phyloP scores from a whole-genome alignment of 2,113 vertebrate species.

The Urocolius indicus region DNA sequence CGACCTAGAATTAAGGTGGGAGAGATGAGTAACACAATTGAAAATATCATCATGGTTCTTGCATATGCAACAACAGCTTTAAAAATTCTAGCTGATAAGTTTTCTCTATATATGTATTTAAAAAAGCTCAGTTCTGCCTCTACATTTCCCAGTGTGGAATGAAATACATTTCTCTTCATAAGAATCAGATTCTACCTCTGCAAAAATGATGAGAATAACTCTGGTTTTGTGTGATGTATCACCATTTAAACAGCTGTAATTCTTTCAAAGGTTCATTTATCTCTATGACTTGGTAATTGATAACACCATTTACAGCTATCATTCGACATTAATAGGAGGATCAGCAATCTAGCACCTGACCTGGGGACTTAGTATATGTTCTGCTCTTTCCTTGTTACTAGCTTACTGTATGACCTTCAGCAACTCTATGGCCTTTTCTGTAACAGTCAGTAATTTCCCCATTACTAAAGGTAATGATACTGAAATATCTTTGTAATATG shows the following conservation, averaged over 20 bases:
- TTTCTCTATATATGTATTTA: conserved; percentile 23
- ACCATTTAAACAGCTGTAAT: neutral
- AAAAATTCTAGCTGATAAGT: conserved; percentile 29
- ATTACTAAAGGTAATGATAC: neutral
- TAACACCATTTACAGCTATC: neutral
- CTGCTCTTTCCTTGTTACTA: neutral
- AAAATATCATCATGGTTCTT: conserved; percentile 32
- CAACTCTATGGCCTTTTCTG: neutral
- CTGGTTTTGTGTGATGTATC: neutral
- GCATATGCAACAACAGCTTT: conserved; percentile 42
- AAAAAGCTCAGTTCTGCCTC: neutral
- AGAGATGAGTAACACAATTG: conserved; percentile 48
- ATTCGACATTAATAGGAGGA: neutral
- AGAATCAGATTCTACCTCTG: neutral
- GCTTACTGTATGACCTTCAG: neutral
- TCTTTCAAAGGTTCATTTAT: neutral
- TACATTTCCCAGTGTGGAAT: neutral
- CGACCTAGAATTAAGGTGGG: conserved; percentile 63
- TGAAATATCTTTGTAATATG: neutral
- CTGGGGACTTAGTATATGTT: neutral
- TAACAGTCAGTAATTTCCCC: neutral
- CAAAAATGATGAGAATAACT: neutral
- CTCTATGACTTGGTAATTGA: neutral
- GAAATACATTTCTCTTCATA: neutral
- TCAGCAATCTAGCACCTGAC: neutral